These are phyloP conservation scores for Hippocampus abdominalis DNA, from an alignment of 2,113 vertebrate genomes.

Conservation along the genomic window DNA sequence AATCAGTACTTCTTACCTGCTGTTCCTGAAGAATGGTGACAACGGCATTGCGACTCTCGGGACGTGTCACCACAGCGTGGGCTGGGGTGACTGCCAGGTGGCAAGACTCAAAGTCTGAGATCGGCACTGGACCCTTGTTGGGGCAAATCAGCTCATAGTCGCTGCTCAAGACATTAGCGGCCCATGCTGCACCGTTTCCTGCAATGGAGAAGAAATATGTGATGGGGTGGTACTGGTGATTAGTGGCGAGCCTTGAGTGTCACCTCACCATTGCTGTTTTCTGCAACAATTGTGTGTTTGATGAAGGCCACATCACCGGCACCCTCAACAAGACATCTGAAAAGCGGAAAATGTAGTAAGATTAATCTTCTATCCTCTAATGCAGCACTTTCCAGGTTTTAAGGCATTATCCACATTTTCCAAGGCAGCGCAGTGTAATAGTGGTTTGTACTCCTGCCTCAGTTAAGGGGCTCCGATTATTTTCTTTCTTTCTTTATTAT, in stretches of 20 bases:
- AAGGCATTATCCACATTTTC: background rate
- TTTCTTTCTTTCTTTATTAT: too few relatives aligned
- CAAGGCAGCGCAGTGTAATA: background rate
- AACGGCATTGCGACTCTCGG: constrained; percentile 41
- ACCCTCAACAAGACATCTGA: constrained; percentile 80
- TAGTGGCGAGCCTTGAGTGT: background rate
- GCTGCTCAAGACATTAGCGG: constrained; percentile 5
- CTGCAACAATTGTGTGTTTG: constrained; percentile 78
- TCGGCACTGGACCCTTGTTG: background rate
- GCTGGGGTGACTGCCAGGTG: constrained; percentile 62
- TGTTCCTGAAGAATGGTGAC: constrained; percentile 46
- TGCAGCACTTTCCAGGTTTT: background rate
- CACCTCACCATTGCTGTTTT: constrained; percentile 77
- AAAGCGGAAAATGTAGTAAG: background rate
- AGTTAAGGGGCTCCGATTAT: too few relatives aligned
- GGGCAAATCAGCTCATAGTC: constrained; percentile 69
- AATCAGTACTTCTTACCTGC: constrained; percentile 55
- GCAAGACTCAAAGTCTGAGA: constrained; percentile 26
- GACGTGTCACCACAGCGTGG: constrained; percentile 71
- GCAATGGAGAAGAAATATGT: background rate
- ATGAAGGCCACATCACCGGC: constrained; percentile 86
- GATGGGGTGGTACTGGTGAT: background rate
- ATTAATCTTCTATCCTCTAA: background rate
- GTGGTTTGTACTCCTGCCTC: too few relatives aligned
- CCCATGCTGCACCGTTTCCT: constrained; percentile 51